These are phyloP conservation scores for Esox masquinongy DNA, from an alignment of 2,797 vertebrate genomes.

Conservation along the genomic window DNA sequence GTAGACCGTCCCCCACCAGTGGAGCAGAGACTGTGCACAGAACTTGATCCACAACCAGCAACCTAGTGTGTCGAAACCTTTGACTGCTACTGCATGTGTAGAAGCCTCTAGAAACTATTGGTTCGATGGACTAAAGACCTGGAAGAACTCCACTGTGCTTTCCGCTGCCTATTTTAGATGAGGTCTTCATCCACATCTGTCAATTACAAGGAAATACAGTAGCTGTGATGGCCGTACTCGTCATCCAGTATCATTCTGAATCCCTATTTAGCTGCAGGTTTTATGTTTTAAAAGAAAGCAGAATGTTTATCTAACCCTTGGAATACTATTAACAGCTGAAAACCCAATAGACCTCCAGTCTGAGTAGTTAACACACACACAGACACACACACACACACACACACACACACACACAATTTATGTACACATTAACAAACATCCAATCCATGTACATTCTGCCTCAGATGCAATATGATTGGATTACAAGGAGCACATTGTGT, in stretches of 20 bases:
- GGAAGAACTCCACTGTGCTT: too few species aligned
- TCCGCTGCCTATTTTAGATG: too few species aligned
- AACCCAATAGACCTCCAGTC: not conserved
- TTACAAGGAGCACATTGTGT: conserved; percentile 1
- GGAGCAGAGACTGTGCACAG: too few species aligned
- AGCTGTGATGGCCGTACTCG: not conserved
- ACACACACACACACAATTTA: not conserved
- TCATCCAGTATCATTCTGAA: not conserved
- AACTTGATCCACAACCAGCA: too few species aligned
- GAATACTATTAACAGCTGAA: not conserved
- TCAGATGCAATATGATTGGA: conserved; percentile 21
- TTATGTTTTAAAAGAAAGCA: not conserved
- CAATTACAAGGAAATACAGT: too few species aligned
- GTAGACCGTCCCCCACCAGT: too few species aligned
- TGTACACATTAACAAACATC: not conserved
- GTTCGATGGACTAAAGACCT: too few species aligned
- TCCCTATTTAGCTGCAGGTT: not conserved
- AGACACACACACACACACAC: not conserved
- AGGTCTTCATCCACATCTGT: too few species aligned
- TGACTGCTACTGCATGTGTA: too few species aligned
- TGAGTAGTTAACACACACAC: not conserved
- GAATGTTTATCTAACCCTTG: not conserved
- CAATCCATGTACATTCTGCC: conserved; percentile 12
- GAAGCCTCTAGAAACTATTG: too few species aligned
- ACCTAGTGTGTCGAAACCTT: too few species aligned